Conservation (phyloP, 1,140 invertebrate genomes). For the Sesamia nonagrioides region DNA sequence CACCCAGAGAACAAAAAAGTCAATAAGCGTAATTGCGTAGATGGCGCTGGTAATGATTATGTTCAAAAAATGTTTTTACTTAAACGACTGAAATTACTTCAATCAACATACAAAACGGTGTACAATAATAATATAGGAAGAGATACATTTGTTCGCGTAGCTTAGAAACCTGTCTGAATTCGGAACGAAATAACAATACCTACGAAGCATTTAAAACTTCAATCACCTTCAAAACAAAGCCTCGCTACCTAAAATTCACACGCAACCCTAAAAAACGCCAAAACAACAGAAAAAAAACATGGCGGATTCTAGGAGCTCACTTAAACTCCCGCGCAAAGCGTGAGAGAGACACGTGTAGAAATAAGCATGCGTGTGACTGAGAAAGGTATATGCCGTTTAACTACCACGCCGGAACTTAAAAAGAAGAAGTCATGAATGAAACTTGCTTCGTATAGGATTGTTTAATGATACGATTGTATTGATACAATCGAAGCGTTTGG, state of each 20-base stretch:
- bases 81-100: too few species aligned
- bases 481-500: neutral
- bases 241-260: neutral
- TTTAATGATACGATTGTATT: conserved; percentile 12
- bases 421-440: conserved; percentile 48
- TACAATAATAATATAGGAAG: too few species aligned
- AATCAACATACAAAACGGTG: too few species aligned
- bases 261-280: conserved; percentile 43
- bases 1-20: too few species aligned
- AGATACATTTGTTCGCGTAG: too few species aligned
- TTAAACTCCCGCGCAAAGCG: conserved; percentile 23
- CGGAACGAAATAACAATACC: neutral
- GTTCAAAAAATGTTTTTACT: too few species aligned
- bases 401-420: conserved; percentile 62
- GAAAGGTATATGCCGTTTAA: conserved; percentile 41
- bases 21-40: too few species aligned
- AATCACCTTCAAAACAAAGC: conserved; percentile 16
- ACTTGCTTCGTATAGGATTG: conserved; percentile 27
- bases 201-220: neutral
- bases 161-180: too few species aligned
- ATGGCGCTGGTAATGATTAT: too few species aligned
- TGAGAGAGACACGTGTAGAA: neutral
- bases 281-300: conserved; percentile 43
- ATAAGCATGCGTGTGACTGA: neutral
- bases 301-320: conserved; percentile 31